Percentiles rank a stretch among this genome's conserved stretches.
These are phyloP conservation scores for Galendromus occidentalis DNA, from an alignment of 1,140 invertebrate genomes.

Conservation along the genomic window DNA sequence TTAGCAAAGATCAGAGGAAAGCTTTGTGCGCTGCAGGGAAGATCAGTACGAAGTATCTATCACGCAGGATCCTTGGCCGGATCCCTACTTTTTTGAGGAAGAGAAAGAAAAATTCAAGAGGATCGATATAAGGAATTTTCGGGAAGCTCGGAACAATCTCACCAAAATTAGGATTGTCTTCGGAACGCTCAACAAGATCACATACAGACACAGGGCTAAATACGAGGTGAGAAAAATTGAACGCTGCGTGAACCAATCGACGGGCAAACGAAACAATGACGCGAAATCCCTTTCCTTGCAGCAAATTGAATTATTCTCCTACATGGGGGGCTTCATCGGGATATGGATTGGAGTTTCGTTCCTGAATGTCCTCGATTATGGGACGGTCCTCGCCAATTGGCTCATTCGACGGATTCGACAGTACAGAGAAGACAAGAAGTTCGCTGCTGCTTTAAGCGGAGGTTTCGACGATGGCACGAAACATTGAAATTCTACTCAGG, in stretches of 20 bases:
- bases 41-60: constrained; percentile 7
- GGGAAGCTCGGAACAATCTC: background rate
- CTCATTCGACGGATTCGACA: background rate
- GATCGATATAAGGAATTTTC: background rate
- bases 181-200: constrained; percentile 10
- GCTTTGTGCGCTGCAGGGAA: background rate
- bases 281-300: background rate
- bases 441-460: too few relatives aligned
- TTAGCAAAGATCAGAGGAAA: background rate
- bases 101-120: background rate
- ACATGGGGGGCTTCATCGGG: constrained; percentile 17
- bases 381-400: background rate
- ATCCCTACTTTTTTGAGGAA: constrained; percentile 1
- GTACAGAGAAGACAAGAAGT: background rate
- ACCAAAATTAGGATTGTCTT: background rate
- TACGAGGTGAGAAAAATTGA: constrained; percentile 15
- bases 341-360: constrained; percentile 18
- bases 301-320: constrained; percentile 17
- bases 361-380: constrained; percentile 14
- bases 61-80: constrained; percentile 7
- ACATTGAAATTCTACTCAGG: too few relatives aligned
- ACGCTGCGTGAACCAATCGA: background rate
- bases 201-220: constrained; percentile 16
- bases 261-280: background rate
- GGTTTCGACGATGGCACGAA: too few relatives aligned